Base-by-base conservation (phyloP, 2,113 vertebrate genomes). In the Ictalurus punctatus region DNA sequence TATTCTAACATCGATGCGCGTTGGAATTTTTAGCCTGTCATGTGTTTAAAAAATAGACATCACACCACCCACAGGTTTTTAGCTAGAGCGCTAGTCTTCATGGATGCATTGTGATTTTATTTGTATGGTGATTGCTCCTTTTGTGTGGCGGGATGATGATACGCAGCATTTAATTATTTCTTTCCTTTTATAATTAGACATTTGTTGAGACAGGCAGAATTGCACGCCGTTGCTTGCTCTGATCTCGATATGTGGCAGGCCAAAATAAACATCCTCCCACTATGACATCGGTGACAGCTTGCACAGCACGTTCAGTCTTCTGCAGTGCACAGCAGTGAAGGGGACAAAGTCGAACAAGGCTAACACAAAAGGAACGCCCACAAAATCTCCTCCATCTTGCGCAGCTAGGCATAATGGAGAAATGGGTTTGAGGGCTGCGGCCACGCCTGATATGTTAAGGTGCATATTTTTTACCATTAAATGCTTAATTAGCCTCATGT, bases 261-360 rank as follows among this genome's bases (percentile, higher is more conserved):
- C 86, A 92, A 88, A 92, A 89, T 89, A 92, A 90, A 90, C 86
- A 86, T 92, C 91, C 91, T 84, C 88, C 91, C 88, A 86, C 88
- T 34, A 87, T 59, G 88, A 89, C 86, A 74, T 25, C 21, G 52
- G 69, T 89, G 89, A 88, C 90, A 90, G 91, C 89, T 90, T 89
- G 90, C 86, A 86, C 78, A 65, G 89, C 87, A 79, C 2, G 86
- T 40, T 83, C 89, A 89, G 87, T 87, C 86, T 90, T 92, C 89
- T 71, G 91, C 86, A 44, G 87, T 48, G 74, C 73, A 17, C 84
- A 80, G 81, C 84, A 63, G 86, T 23, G 84, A 87, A 89, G 84
- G 54, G 61, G n/a, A 87, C 63, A 52, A 59, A 89, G 74, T 82
- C 8, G 87, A 91, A 83, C 76, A 86, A 56, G 74, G 37, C 61